phyloP scores from a whole-genome alignment of 2,113 vertebrate species.

The Pelusios castaneus region DNA sequence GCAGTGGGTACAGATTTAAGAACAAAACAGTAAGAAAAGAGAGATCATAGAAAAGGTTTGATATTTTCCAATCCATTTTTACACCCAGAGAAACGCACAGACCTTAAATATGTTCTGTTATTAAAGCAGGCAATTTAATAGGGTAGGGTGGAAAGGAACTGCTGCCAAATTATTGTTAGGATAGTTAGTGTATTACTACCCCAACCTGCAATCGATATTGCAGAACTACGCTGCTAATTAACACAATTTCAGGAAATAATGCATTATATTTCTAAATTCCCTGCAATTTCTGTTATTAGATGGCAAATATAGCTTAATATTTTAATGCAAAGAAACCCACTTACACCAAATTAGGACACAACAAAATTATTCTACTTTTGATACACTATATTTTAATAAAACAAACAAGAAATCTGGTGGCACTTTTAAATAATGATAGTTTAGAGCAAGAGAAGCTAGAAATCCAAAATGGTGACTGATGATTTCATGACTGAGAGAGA shows the following conservation, averaged over 20 bases:
- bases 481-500: too few relatives aligned
- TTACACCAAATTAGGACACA: background rate
- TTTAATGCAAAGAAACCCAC: background rate
- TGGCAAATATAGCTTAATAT: background rate
- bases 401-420: too few relatives aligned
- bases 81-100: background rate
- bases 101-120: background rate
- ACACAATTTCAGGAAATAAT: background rate
- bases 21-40: background rate
- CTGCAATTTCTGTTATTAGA: conserved; percentile 10
- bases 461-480: too few relatives aligned
- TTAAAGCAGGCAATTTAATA: rapidly evolving
- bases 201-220: too few relatives aligned
- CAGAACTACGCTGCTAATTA: conserved; percentile 48
- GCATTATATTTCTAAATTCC: background rate
- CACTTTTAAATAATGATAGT: too few relatives aligned
- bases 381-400: too few relatives aligned
- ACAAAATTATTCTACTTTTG: rapidly evolving
- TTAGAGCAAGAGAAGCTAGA: too few relatives aligned
- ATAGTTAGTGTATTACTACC: background rate
- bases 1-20: background rate
- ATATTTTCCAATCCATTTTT: background rate
- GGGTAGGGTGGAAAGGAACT: background rate
- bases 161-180: background rate
- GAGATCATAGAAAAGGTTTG: background rate